Conservation (phyloP, 2,888 invertebrate genomes). For the Chymomyza procnemis region DNA sequence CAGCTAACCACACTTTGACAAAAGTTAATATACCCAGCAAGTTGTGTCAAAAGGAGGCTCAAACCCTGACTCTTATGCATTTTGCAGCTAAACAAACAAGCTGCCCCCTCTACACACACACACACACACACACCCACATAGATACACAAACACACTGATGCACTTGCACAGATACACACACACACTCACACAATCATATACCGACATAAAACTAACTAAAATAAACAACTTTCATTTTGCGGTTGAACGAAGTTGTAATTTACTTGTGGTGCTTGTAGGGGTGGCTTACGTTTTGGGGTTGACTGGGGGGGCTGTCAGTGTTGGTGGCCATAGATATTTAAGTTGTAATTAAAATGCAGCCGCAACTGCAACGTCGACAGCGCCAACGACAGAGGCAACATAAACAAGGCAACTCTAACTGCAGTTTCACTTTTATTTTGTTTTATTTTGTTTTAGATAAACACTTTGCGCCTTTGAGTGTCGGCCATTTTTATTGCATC, state of each 20-base stretch:
- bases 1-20: too few species aligned
- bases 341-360: conserved; percentile 71
- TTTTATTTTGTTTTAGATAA: conserved; percentile 54
- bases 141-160: conserved; percentile 15
- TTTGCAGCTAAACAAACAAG: background rate
- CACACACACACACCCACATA: background rate
- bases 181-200: conserved; percentile 11
- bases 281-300: background rate
- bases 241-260: conserved; percentile 69
- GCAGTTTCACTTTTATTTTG: background rate
- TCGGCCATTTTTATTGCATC: background rate
- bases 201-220: conserved; percentile 28
- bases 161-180: conserved; percentile 7
- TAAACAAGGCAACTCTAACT: conserved; percentile 13
- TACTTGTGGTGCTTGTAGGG: conserved; percentile 35
- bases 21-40: too few species aligned
- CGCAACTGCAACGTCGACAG: conserved; percentile 15
- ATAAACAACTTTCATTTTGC: conserved; percentile 67
- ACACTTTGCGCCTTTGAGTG: conserved; percentile 27
- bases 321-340: conserved; percentile 65
- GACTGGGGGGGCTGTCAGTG: background rate
- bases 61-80: background rate
- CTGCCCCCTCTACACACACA: background rate
- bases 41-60: background rate
- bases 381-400: conserved; percentile 11